Percentiles rank a stretch among this genome's conserved stretches.
phyloP scores from a whole-genome alignment of 37 sponge, comb jelly and placozoan species.

The Spongilla lacustris region DNA sequence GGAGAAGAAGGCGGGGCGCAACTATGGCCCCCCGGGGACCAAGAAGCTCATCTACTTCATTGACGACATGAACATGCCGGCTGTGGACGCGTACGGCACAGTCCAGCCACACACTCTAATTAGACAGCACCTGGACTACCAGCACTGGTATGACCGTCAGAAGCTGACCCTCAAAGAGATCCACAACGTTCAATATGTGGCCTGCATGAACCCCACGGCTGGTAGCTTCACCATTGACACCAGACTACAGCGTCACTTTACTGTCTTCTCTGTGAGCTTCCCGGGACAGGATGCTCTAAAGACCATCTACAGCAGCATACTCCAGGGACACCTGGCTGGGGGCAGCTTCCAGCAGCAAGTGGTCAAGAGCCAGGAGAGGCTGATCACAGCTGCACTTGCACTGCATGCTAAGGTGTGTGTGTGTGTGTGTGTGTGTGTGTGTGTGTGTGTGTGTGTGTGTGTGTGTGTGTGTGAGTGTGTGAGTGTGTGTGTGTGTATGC shows the following conservation, averaged over 20 bases:
- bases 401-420: slow-evolving; percentile 82
- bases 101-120: slow-evolving; percentile 97
- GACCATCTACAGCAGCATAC: slow-evolving; percentile 92
- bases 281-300: slow-evolving; percentile 78
- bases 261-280: slow-evolving; percentile 96
- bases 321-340: slow-evolving; percentile 79
- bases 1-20: slow-evolving; percentile 97
- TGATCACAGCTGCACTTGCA: slow-evolving; percentile 79
- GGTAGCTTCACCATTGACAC: slow-evolving; percentile 98
- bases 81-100: slow-evolving; percentile 96
- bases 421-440: slow-evolving; percentile 8
- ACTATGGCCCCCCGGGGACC: slow-evolving; percentile 96
- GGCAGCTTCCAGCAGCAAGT: slow-evolving; percentile 72
- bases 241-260: slow-evolving; percentile 96
- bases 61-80: slow-evolving; percentile 99
- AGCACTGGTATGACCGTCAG: slow-evolving; percentile 94
- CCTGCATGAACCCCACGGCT: slow-evolving; percentile 99
- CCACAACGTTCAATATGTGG: slow-evolving; percentile 93
- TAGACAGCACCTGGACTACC: slow-evolving; percentile 96
- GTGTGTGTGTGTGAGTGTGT: too few relatives aligned
- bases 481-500: too few relatives aligned
- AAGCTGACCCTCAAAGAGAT: slow-evolving; percentile 94
- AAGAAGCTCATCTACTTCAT: slow-evolving; percentile 97
- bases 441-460: too few relatives aligned
- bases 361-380: slow-evolving; percentile 70